A percentile compares a stretch with the other conserved stretches of the same genome.
Conservation (phyloP, 1,140 invertebrate genomes). For the Neodiprion pinetum region DNA sequence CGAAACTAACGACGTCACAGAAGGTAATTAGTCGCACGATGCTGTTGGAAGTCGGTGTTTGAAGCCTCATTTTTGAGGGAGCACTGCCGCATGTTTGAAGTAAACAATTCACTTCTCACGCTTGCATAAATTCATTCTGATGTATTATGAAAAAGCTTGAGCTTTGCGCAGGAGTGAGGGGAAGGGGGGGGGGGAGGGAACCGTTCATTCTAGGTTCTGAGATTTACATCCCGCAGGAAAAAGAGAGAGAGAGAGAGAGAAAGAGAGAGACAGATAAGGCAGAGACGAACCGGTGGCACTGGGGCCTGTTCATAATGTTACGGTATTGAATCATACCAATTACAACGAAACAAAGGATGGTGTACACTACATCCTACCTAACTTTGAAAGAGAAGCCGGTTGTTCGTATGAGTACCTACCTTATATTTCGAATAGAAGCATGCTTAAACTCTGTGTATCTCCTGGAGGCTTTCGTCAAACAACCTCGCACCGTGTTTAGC, state of each 20-base stretch:
- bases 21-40: conserved; percentile 7
- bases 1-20: conserved; percentile 8
- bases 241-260: background rate
- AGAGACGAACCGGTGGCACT: too few species aligned
- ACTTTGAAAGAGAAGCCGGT: too few species aligned
- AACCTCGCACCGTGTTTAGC: too few species aligned
- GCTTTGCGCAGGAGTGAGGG: too few species aligned
- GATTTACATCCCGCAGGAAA: background rate
- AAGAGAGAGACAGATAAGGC: background rate
- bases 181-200: too few species aligned
- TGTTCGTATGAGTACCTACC: too few species aligned
- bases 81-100: conserved; percentile 2
- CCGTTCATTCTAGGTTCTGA: too few species aligned
- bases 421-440: too few species aligned
- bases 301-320: too few species aligned
- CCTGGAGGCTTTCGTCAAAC: too few species aligned
- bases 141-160: background rate
- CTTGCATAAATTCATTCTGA: conserved; percentile 3
- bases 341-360: background rate
- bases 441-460: too few species aligned
- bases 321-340: too few species aligned
- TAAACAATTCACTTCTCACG: conserved; percentile 9
- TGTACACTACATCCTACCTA: background rate
- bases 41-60: background rate
- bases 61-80: background rate